A percentile compares a stretch with the other conserved stretches of the same genome.
These are phyloP conservation scores for Moxostoma hubbsi DNA, from an alignment of 2,797 vertebrate species.

Conservation along the genomic window DNA sequence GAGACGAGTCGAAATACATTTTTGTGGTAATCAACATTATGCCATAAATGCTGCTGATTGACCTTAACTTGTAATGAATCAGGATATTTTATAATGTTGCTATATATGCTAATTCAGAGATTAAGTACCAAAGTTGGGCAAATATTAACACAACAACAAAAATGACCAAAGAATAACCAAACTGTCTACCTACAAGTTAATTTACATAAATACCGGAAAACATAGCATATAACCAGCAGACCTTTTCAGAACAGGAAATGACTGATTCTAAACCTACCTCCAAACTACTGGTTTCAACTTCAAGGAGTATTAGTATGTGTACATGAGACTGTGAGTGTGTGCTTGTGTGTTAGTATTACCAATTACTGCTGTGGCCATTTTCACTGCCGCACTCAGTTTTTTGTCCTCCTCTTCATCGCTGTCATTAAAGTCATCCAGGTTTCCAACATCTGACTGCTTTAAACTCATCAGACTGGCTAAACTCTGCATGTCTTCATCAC, in stretches of 20 bases:
- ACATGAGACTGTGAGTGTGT: not conserved
- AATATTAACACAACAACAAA: no score
- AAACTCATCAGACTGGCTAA: constrained; percentile 91
- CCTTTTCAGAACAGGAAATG: constrained; percentile 8
- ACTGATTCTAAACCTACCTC: constrained; percentile 3
- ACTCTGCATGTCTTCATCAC: constrained; percentile 95
- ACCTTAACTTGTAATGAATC: no score
- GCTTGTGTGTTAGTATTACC: constrained; percentile 66
- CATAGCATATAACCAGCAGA: not conserved
- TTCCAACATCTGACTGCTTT: constrained; percentile 87
- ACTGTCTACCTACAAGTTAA: no score
- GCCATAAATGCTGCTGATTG: no score
- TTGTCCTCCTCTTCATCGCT: constrained; percentile 82
- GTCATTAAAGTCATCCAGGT: constrained; percentile 90
- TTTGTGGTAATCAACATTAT: no score
- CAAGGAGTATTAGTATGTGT: not conserved
- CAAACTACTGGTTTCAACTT: not conserved
- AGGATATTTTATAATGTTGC: no score
- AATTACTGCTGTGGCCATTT: constrained; percentile 59
- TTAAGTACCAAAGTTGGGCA: no score
- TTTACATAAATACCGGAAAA: not conserved
- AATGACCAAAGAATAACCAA: no score
- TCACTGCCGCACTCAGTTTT: constrained; percentile 57
- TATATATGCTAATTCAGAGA: no score
- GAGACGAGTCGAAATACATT: no score